Base-by-base conservation (phyloP, 2,113 vertebrate genomes). In the Lamprotornis superbus region DNA sequence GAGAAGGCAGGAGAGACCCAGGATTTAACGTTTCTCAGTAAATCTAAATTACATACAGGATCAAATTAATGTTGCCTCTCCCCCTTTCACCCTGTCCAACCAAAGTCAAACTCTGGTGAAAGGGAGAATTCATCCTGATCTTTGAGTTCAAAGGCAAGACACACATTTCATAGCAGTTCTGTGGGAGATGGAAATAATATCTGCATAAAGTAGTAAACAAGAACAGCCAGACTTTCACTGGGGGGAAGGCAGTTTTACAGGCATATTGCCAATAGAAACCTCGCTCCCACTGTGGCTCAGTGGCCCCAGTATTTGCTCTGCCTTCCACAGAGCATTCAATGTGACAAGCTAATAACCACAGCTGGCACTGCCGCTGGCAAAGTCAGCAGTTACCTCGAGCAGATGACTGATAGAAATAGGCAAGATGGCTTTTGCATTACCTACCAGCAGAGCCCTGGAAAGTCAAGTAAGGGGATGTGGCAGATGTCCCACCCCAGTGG, bases 401-500 rank as follows among this genome's bases (percentile, higher is more conserved):
- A 75, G 86, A 90, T 63, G 67, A 94, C 55, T 71, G 47, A 52
- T 75, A 40, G 42, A 44, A 95, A 87, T 0, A 0, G 8, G 77
- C 60, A 78, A 75, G 93, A 93, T 64, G 57, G 93, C 56, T 78
- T 94, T 74, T 89, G 30, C 3, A 15, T 93, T 87, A 56, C 65
- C 60, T 90, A 92, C 91, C 89, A 95, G 64, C 95, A 83, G 86
- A 96, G 89, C 64, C 59, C 73, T 71, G 80, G 56, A 91, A 94
- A 92, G 77, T 49, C 86, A 56, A 89, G 39, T 42, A 42, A 87
- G 39, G 46, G 56, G 33, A 92, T 81, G 53, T 91, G 89, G 91
- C 96, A 96, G 94, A 96, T 94, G 95, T 96, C 86, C 94, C 69
- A 87, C 73, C 60, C 91, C 83, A 55, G 76, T 37, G 86, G 80